A percentile compares a stretch with the other conserved stretches of the same genome.
These are phyloP conservation scores for Leucophenga varia DNA, from an alignment of 1,140 invertebrate species.

Conservation along the genomic window DNA sequence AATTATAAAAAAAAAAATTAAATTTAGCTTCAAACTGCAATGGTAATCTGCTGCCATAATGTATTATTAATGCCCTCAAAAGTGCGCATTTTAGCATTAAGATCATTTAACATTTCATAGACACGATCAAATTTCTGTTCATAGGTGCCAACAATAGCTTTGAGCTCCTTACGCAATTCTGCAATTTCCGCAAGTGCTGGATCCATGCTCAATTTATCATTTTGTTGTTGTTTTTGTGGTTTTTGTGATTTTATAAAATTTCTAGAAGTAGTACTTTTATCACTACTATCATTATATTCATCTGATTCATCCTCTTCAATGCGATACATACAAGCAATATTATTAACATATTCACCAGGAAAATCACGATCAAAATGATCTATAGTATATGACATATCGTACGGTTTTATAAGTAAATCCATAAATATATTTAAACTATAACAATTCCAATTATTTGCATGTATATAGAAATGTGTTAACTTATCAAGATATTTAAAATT, in stretches of 20 bases:
- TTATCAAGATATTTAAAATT: constrained; percentile 28
- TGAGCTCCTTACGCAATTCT: constrained; percentile 31
- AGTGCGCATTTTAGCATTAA: constrained; percentile 26
- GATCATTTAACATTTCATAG: constrained; percentile 9
- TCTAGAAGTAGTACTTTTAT: neutral
- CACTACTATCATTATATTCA: neutral
- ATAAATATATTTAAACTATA: constrained; percentile 32
- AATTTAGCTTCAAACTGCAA: constrained; percentile 32
- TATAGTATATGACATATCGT: constrained; percentile 28
- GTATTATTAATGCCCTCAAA: constrained; percentile 35
- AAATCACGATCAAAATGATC: constrained; percentile 32
- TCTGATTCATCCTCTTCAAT: constrained; percentile 10
- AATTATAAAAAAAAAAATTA: no score
- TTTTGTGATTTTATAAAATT: neutral
- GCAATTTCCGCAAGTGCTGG: constrained; percentile 15
- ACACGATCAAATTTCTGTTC: constrained; percentile 33
- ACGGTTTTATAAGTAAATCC: constrained; percentile 32
- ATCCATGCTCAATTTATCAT: neutral
- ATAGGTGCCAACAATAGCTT: constrained; percentile 35
- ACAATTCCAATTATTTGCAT: constrained; percentile 47
- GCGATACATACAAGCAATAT: constrained; percentile 50
- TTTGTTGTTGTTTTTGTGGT: neutral
- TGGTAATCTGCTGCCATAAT: constrained; percentile 35
- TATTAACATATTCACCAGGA: constrained; percentile 37
- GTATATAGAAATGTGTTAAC: constrained; percentile 38